Conservation (phyloP, 2,888 invertebrate species). For the Andrena bucephala region DNA sequence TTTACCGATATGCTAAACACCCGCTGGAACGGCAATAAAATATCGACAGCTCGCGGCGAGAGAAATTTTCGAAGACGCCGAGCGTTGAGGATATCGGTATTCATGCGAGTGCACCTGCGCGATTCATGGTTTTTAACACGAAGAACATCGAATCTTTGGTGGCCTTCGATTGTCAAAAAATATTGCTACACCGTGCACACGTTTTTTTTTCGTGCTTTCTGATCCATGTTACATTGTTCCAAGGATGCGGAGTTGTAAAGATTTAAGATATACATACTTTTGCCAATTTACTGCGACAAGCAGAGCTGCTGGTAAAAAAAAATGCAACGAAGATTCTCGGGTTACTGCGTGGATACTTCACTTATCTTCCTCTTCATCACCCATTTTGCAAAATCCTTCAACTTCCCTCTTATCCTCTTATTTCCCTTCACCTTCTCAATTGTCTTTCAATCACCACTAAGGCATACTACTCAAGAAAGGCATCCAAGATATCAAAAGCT, state of each 20-base stretch:
- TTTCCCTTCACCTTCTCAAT: no score
- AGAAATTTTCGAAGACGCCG: background rate
- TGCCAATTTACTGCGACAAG: no score
- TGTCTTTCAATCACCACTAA: no score
- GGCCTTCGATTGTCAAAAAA: background rate
- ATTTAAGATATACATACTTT: background rate
- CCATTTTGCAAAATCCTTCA: no score
- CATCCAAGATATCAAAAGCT: no score
- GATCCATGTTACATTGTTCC: background rate
- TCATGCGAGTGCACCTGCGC: conserved; percentile 16
- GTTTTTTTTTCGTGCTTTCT: background rate
- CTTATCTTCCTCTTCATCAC: no score
- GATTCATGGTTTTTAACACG: background rate
- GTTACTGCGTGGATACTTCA: no score
- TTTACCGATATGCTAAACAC: conserved; percentile 26
- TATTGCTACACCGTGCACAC: background rate
- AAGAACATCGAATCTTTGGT: background rate
- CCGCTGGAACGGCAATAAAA: conserved; percentile 20
- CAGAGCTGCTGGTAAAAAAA: no score
- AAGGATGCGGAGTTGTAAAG: background rate
- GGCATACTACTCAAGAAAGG: no score
- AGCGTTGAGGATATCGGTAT: background rate
- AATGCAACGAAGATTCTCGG: no score
- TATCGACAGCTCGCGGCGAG: conserved; percentile 5
- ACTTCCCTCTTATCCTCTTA: no score